Conservation (phyloP, 2,113 vertebrate species). For the Penelope pileata region DNA sequence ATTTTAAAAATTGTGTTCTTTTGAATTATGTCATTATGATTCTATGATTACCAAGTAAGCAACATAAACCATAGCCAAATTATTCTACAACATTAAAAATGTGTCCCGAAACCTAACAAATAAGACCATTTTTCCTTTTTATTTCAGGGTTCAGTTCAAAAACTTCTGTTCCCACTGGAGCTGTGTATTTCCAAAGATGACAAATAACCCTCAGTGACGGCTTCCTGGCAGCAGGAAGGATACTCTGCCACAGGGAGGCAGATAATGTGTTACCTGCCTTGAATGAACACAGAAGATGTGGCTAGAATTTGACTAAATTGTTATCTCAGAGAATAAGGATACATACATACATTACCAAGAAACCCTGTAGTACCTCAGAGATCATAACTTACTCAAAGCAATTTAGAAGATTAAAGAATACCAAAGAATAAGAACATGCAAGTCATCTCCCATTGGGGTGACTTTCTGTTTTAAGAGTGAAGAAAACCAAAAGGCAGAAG, state of each 20-base stretch:
- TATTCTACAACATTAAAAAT: background rate
- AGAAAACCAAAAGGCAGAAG: background rate
- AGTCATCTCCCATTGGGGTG: background rate
- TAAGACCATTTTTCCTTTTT: background rate
- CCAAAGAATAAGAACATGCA: background rate
- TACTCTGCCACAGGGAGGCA: background rate
- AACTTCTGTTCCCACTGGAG: background rate
- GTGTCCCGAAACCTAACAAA: background rate
- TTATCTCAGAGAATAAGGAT: background rate
- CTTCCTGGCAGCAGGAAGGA: background rate
- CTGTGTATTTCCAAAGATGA: background rate
- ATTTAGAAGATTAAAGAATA: background rate
- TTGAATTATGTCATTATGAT: background rate
- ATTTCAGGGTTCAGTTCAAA: background rate
- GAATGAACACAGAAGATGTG: background rate
- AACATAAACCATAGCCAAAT: background rate
- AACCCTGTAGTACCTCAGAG: background rate
- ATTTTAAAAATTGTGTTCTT: background rate
- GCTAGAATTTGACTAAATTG: background rate
- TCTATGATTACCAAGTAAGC: background rate
- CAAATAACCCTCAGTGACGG: background rate
- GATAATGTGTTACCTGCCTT: background rate
- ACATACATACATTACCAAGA: background rate
- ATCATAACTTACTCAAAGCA: accelerated
- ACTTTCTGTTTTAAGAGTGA: background rate